Evolutionary conservation across 2,113 vertebrate species (phyloP).

Genomic region (mouse (Mus musculus)): GRCm39 chr1:113292001-113292500

Average conservation of each 20-base stretch:
- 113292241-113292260: not conserved
- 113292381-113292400: not conserved
- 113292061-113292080: not conserved
- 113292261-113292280: not conserved
- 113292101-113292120: not conserved
- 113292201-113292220: not conserved
- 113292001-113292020: not conserved
- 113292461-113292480: fast-evolving
- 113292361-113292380: not conserved
- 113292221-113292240: no score
- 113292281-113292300: not conserved
- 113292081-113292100: not conserved
- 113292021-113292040: not conserved
- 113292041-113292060: not conserved
- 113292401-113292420: not conserved
- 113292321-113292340: not conserved
- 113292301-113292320: not conserved
- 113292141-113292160: no score
- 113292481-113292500: not conserved
- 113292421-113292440: not conserved
- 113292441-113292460: no score
- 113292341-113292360: not conserved
- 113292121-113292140: not conserved
- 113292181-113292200: not conserved
- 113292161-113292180: not conserved